phyloP scores from a whole-genome alignment of 2,113 vertebrate genomes.

The Calidris pygmaea region DNA sequence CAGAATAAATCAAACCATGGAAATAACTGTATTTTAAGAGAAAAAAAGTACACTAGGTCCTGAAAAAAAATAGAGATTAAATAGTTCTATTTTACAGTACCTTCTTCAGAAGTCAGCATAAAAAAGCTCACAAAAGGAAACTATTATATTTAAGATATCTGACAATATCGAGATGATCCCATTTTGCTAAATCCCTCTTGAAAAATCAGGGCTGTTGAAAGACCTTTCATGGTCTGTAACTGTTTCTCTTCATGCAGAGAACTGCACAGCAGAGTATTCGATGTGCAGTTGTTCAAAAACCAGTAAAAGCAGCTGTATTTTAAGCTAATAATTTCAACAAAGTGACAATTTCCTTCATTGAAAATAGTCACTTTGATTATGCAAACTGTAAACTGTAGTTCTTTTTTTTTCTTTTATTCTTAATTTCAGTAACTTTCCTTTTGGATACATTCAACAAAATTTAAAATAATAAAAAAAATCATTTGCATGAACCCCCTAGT shows the following conservation, averaged over 20 bases:
- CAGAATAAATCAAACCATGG: background rate
- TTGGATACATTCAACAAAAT: constrained; percentile 61
- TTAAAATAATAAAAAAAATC: constrained; percentile 18
- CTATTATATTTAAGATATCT: background rate
- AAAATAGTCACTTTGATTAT: constrained; percentile 40
- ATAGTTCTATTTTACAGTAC: background rate
- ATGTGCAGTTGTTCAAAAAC: background rate
- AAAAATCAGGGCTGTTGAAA: background rate
- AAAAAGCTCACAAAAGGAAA: background rate
- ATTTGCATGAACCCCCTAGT: constrained; percentile 76
- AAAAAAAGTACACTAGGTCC: background rate
- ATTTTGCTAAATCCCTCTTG: background rate
- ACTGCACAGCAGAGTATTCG: background rate
- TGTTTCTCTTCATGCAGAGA: background rate
- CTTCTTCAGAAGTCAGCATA: background rate
- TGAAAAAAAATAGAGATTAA: accelerated
- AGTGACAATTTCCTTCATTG: constrained; percentile 24
- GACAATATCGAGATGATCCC: background rate
- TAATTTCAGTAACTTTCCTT: constrained; percentile 61
- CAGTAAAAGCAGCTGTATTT: background rate
- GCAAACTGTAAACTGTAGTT: constrained; percentile 7
- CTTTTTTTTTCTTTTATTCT: constrained; percentile 4
- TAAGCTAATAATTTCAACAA: background rate
- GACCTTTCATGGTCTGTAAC: background rate
- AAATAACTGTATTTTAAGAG: background rate